Percentiles rank a stretch among this genome's conserved stretches.
Evolutionary conservation across 2,797 vertebrate genomes (phyloP).

Genomic region (Cheirogaleus major): DNA sequence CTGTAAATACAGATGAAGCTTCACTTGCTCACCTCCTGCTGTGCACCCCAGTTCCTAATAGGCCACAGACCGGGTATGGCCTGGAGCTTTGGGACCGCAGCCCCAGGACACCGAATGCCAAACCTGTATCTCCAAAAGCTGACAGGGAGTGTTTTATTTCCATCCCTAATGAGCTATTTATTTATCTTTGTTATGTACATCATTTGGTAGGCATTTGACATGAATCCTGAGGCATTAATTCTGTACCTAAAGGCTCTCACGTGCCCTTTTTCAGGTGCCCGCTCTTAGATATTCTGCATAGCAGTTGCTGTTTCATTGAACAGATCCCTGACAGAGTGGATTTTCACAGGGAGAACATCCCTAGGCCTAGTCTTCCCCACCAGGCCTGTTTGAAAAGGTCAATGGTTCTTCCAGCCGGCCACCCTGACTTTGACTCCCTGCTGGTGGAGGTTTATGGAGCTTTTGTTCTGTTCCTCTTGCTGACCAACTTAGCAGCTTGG

Average conservation of each 20-base stretch:
- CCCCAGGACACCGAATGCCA: not conserved
- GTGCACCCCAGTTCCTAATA: too few species aligned
- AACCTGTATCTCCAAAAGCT: not conserved
- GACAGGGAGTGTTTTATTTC: slow-evolving; percentile 2
- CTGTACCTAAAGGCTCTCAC: not conserved
- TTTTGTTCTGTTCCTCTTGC: slow-evolving; percentile 38
- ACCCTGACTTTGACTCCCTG: not conserved
- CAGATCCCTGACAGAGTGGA: not conserved
- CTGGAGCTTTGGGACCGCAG: too few species aligned
- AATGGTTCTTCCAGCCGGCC: not conserved
- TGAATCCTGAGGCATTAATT: not conserved
- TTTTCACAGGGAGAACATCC: not conserved
- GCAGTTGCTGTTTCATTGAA: not conserved
- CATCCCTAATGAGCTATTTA: not conserved
- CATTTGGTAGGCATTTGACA: not conserved
- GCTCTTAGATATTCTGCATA: not conserved
- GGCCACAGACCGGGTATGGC: too few species aligned
- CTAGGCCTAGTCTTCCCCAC: not conserved
- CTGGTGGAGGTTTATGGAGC: not conserved
- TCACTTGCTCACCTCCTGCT: too few species aligned
- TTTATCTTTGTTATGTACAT: not conserved
- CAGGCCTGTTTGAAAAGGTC: not conserved
- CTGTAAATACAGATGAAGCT: too few species aligned
- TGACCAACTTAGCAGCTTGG: not conserved
- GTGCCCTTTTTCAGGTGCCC: not conserved